Conservation (phyloP, 1,140 invertebrate species). For the Euborellia annulipes region DNA sequence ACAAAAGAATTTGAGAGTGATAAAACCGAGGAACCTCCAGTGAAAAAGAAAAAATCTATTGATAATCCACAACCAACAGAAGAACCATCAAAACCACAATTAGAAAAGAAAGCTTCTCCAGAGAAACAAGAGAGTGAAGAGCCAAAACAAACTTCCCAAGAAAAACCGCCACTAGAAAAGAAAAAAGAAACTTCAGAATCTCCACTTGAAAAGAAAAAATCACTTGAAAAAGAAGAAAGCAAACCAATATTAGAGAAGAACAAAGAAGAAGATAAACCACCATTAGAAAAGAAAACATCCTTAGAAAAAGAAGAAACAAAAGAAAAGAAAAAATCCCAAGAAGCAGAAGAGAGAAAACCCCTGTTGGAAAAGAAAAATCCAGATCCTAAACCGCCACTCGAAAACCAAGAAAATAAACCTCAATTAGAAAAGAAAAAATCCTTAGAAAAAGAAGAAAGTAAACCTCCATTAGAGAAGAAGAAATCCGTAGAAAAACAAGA, state of each 20-base stretch:
- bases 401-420: constrained; percentile 6
- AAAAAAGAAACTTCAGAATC: no score
- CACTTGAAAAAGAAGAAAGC: constrained; percentile 10
- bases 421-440: constrained; percentile 7
- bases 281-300: constrained; percentile 2
- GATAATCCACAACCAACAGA: no score
- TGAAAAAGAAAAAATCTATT: no score
- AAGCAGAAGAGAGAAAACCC: constrained; percentile 20
- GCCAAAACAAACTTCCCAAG: constrained; percentile 12
- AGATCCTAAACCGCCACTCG: not conserved
- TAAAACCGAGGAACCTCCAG: constrained; percentile 14
- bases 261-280: constrained; percentile 19
- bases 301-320: constrained; percentile 12
- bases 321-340: constrained; percentile 14
- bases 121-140: no score
- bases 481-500: not conserved
- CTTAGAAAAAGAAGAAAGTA: constrained; percentile 3
- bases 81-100: no score
- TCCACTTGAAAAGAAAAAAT: no score
- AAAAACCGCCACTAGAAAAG: constrained; percentile 3
- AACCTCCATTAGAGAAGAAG: not conserved
- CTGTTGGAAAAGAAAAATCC: no score
- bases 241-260: constrained; percentile 15
- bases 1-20: constrained; percentile 1
- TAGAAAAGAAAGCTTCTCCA: no score